These are phyloP conservation scores for Meda fulgida DNA, from an alignment of 2,797 vertebrate species.

Conservation along the genomic window DNA sequence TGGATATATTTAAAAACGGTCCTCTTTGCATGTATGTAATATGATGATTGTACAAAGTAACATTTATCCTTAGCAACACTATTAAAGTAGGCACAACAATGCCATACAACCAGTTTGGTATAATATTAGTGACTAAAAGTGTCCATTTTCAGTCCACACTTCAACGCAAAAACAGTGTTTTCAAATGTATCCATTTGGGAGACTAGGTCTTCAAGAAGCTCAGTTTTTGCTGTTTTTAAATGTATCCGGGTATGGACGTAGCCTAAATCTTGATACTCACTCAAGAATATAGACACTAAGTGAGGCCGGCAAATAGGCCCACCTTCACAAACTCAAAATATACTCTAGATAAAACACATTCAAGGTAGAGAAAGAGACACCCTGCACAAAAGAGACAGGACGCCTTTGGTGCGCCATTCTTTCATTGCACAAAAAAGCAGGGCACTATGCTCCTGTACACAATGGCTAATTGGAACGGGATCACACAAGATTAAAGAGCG, in stretches of 20 bases:
- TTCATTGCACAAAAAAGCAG: constrained; percentile 65
- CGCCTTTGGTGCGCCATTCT: constrained; percentile 63
- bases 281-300: neutral
- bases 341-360: constrained; percentile 69
- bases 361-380: constrained; percentile 29
- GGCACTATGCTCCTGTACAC: constrained; percentile 59
- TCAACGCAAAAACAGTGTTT: neutral
- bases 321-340: neutral
- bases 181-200: neutral
- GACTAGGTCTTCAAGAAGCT: neutral
- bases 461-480: constrained; percentile 73
- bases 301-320: neutral
- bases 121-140: neutral
- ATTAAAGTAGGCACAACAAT: neutral
- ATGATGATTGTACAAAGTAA: neutral
- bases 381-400: constrained; percentile 36
- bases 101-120: neutral
- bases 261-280: neutral
- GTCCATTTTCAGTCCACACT: neutral
- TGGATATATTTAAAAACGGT: neutral
- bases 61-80: neutral
- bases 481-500: constrained; percentile 72
- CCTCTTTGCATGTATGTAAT: neutral
- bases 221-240: neutral
- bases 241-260: neutral